A percentile compares a stretch with the other conserved stretches of the same genome.
Conservation (phyloP, 2,888 invertebrate species). For the Mythimna loreyi region DNA sequence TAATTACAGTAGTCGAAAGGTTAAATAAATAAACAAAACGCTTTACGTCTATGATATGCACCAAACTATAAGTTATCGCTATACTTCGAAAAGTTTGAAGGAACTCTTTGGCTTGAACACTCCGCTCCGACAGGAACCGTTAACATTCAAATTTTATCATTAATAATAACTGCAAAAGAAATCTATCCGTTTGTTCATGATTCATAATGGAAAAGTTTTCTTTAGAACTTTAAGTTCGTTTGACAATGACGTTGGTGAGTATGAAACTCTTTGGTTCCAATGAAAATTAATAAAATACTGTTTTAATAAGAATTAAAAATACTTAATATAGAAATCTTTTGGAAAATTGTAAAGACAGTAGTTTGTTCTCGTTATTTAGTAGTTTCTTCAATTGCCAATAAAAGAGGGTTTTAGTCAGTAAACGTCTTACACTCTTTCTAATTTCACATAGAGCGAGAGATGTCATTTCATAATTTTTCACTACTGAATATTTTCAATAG, state of each 20-base stretch:
- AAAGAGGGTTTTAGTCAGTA: too few species aligned
- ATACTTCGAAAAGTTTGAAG: slow-evolving; percentile 79
- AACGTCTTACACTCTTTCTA: too few species aligned
- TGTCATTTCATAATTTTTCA: too few species aligned
- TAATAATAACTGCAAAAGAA: slow-evolving; percentile 64
- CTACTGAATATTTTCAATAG: too few species aligned
- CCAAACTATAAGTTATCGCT: slow-evolving; percentile 76
- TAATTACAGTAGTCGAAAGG: too few species aligned
- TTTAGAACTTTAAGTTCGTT: slow-evolving; percentile 20
- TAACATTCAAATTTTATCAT: slow-evolving; percentile 75
- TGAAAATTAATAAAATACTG: too few species aligned
- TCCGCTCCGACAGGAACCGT: slow-evolving; percentile 70
- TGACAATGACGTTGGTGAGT: slow-evolving; percentile 28
- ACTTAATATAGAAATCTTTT: too few species aligned
- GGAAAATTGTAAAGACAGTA: too few species aligned
- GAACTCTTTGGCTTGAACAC: slow-evolving; percentile 77
- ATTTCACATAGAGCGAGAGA: too few species aligned
- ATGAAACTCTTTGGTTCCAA: slow-evolving; percentile 16
- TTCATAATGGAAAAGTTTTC: slow-evolving; percentile 52
- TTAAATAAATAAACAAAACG: neutral
- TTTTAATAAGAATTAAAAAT: too few species aligned
- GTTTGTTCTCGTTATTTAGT: too few species aligned
- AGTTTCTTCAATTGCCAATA: too few species aligned
- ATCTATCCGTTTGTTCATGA: slow-evolving; percentile 48
- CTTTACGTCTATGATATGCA: slow-evolving; percentile 51